phyloP scores from a whole-genome alignment of 1,140 invertebrate genomes.

The Harlomillsia oculata region DNA sequence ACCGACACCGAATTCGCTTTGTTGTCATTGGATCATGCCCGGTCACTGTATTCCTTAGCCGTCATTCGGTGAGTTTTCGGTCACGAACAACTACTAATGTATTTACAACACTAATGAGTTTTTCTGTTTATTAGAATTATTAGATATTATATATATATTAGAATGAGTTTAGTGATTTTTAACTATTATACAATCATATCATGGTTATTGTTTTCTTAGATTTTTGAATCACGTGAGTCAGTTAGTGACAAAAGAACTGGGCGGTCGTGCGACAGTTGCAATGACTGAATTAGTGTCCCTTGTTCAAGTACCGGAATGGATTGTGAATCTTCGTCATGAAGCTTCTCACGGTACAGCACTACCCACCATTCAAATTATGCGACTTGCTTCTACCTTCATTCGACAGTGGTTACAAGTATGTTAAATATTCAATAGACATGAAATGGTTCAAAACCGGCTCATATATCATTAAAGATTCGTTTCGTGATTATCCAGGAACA shows the following conservation, averaged over 20 bases:
- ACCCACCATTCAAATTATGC: slow-evolving; percentile 47
- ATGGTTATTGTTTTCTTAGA: slow-evolving; percentile 20
- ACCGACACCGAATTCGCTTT: too few species aligned
- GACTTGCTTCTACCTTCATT: slow-evolving; percentile 47
- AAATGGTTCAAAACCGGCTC: neutral
- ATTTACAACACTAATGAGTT: too few species aligned
- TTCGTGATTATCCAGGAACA: slow-evolving; percentile 13
- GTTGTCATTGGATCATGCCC: slow-evolving; percentile 7
- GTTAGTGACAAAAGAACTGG: slow-evolving; percentile 44
- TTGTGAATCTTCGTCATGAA: slow-evolving; percentile 55
- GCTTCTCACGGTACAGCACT: slow-evolving; percentile 52
- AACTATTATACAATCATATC: too few species aligned
- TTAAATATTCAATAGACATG: slow-evolving; percentile 4
- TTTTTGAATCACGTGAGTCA: slow-evolving; percentile 31
- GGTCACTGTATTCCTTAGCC: slow-evolving; percentile 28
- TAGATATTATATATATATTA: too few species aligned
- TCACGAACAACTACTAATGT: too few species aligned
- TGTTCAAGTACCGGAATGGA: slow-evolving; percentile 53
- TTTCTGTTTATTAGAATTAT: too few species aligned
- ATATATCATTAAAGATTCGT: neutral
- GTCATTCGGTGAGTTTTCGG: slow-evolving; percentile 32
- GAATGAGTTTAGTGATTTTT: too few species aligned
- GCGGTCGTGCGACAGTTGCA: slow-evolving; percentile 45
- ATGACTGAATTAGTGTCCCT: slow-evolving; percentile 49
- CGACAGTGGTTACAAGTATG: slow-evolving; percentile 52